Base-by-base conservation (phyloP, 2,888 invertebrate genomes). In the Eupithecia inturbata region DNA sequence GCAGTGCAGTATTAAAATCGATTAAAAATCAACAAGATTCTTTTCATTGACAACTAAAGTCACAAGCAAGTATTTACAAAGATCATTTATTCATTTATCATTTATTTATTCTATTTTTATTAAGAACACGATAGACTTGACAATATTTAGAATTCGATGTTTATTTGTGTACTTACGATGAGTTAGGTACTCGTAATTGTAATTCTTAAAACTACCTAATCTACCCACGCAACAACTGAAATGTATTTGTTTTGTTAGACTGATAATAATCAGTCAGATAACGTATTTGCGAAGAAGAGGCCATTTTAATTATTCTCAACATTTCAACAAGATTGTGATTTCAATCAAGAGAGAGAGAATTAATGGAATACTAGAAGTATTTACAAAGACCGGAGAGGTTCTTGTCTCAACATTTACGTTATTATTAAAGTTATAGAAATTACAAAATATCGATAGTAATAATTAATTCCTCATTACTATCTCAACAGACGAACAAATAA, bases 301-400 rank as follows among this genome's bases (percentile, higher is more conserved):
- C 57, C 22, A n/a, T 14, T 10, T 26, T 5, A 57, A 26, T 3
- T 26, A 57, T 57, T 12, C 1, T 53, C n/a, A 10, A 53, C 12
- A 14, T 14, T 39, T 39, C 39, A 39, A 39, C 12, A 7, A 39
- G 12, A 41, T 41, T 0, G 14, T 41, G 4, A n/a, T n/a, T 49
- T 49, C n/a, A n/a, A n/a, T 9, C 1, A n/a, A 7, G 49, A n/a
- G 19, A n/a, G 49, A 49, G n/a, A 49, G n/a, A n/a, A n/a, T 49
- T 49, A 9, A 49, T 49, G n/a, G n/a, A 45, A 49, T n/a, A 49
- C n/a, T n/a, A 49, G n/a, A 49, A 49, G 49, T n/a, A 49, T 49
- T n/a, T n/a, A n/a, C n/a, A 3, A 45, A 5, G 6, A 45, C 0
- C 5, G 19, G 19, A 41, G 16, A 45, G 22, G 10, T 49, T 49